Conservation (phyloP, 2,888 invertebrate genomes). For the Erannis defoliaria region DNA sequence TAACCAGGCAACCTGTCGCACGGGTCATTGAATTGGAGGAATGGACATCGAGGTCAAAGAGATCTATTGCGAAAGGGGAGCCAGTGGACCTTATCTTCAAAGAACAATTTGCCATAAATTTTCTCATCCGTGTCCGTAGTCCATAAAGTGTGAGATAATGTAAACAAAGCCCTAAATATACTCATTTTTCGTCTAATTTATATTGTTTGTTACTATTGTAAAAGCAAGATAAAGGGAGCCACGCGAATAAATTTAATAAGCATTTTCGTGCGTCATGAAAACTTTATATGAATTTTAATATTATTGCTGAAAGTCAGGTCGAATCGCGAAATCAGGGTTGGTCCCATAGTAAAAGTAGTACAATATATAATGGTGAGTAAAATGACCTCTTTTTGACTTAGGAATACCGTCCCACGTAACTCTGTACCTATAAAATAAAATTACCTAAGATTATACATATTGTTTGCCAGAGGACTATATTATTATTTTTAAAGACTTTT, state of each 20-base stretch:
- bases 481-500: too few relatives aligned
- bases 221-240: conserved; percentile 14
- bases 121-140: conserved; percentile 12
- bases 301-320: not conserved
- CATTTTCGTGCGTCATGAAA: not conserved
- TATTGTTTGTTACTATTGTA: conserved; percentile 21
- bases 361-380: too few relatives aligned
- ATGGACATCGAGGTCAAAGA: conserved; percentile 13
- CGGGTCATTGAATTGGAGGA: conserved; percentile 13
- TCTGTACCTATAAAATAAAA: too few relatives aligned
- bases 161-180: conserved; percentile 31
- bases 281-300: not conserved
- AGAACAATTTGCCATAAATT: conserved; percentile 33
- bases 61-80: conserved; percentile 20
- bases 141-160: conserved; percentile 26
- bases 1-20: conserved; percentile 29
- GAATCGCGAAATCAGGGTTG: too few relatives aligned
- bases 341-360: too few relatives aligned
- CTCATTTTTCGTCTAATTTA: conserved; percentile 27
- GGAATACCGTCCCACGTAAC: too few relatives aligned
- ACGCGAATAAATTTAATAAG: not conserved
- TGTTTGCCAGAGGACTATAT: too few relatives aligned
- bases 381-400: too few relatives aligned
- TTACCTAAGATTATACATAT: too few relatives aligned
- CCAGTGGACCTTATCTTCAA: conserved; percentile 21